These are phyloP conservation scores for Hyaena hyaena DNA, from an alignment of 2,113 vertebrate genomes.

Conservation along the genomic window DNA sequence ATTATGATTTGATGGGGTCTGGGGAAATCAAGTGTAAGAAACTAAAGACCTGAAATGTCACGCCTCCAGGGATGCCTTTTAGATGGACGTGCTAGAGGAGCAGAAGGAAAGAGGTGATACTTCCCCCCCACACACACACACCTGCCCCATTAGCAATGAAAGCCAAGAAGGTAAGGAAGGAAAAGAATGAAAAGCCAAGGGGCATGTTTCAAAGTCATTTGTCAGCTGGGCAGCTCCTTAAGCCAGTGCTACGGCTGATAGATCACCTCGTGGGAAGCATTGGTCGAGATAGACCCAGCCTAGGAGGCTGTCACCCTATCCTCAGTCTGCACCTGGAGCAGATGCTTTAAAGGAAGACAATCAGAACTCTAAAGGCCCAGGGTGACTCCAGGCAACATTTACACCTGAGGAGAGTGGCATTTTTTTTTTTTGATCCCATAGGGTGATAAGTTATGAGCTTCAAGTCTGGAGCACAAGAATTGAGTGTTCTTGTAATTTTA, in stretches of 20 bases:
- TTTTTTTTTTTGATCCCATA: constrained; percentile 58
- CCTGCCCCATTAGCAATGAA: constrained; percentile 57
- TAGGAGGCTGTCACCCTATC: constrained; percentile 35
- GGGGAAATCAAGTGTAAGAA: constrained; percentile 78
- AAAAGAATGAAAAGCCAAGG: constrained; percentile 60
- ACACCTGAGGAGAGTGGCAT: constrained; percentile 39
- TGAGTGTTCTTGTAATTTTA: constrained; percentile 56
- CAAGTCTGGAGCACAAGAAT: constrained; percentile 25
- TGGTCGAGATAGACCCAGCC: not conserved
- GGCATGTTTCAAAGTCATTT: constrained; percentile 63
- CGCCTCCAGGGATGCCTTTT: constrained; percentile 61
- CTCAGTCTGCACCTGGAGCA: not conserved
- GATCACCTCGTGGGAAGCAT: constrained; percentile 49
- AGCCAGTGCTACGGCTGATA: constrained; percentile 56
- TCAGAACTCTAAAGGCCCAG: not conserved
- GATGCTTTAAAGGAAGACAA: constrained; percentile 52
- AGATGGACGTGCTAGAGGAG: constrained; percentile 54
- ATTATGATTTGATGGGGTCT: constrained; percentile 76
- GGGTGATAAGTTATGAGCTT: constrained; percentile 55
- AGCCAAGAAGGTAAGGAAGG: constrained; percentile 73
- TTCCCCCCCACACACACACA: not conserved
- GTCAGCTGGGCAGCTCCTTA: constrained; percentile 60
- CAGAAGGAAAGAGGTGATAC: constrained; percentile 62
- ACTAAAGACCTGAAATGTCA: constrained; percentile 75
- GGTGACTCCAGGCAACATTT: constrained; percentile 54